Conservation (phyloP, 2,888 invertebrate genomes). For the Malthinus flaveolus region DNA sequence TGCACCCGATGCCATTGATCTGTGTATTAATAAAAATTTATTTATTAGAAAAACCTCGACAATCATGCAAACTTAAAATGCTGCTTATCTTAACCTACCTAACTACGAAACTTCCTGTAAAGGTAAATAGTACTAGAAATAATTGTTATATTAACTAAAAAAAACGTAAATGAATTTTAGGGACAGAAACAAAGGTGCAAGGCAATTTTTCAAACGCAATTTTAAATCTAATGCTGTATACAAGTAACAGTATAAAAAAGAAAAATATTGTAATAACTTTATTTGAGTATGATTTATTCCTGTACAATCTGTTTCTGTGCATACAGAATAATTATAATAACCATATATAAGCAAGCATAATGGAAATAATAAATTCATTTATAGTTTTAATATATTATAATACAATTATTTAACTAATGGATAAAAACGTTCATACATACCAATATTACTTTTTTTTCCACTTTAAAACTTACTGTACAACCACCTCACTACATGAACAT, state of each 20-base stretch:
- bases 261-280: conserved; percentile 41
- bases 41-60: no score
- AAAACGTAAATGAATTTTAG: no score
- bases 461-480: conserved; percentile 52
- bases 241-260: conserved; percentile 21
- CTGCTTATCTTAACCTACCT: no score
- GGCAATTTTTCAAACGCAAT: no score
- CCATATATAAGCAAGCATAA: conserved; percentile 51
- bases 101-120: no score
- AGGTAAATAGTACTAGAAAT: no score
- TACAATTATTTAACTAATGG: conserved; percentile 47
- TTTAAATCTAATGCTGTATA: no score
- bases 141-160: no score
- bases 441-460: conserved; percentile 39
- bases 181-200: no score
- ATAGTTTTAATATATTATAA: conserved; percentile 50
- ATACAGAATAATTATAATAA: conserved; percentile 51
- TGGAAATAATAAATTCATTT: conserved; percentile 49
- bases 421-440: conserved; percentile 42
- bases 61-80: no score
- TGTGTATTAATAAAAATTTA: no score
- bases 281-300: conserved; percentile 53
- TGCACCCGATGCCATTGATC: no score
- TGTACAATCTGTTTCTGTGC: conserved; percentile 54
- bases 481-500: conserved; percentile 54